phyloP scores from a whole-genome alignment of 1,140 invertebrate genomes.

The Acromyrmex heyeri region DNA sequence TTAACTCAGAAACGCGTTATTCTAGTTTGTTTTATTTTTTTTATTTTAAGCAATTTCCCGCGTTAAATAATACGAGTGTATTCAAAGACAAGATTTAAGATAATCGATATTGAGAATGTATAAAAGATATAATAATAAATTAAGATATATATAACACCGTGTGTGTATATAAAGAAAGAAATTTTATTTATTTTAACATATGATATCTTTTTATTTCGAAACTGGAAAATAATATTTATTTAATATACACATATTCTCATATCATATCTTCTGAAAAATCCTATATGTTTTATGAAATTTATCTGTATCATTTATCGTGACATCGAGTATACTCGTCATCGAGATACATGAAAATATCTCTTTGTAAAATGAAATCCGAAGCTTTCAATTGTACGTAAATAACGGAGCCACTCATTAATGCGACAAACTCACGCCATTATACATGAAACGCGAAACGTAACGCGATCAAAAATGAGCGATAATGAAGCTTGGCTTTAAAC shows the following conservation, averaged over 20 bases:
- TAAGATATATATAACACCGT: not conserved
- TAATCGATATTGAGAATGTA: not conserved
- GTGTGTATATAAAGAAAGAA: not conserved
- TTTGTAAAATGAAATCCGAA: slow-evolving; percentile 58
- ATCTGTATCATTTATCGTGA: slow-evolving; percentile 12
- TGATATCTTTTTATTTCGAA: not conserved
- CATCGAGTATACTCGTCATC: slow-evolving; percentile 16
- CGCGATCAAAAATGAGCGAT: slow-evolving; percentile 57
- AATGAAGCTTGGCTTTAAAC: slow-evolving; percentile 60
- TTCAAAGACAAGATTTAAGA: not conserved
- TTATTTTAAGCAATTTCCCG: not conserved
- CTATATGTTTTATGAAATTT: slow-evolving; percentile 36
- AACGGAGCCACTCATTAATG: slow-evolving; percentile 49
- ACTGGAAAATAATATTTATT: slow-evolving; percentile 1
- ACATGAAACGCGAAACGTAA: slow-evolving; percentile 39
- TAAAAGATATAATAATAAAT: not conserved
- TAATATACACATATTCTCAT: no score
- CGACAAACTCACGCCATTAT: slow-evolving; percentile 58
- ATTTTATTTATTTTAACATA: slow-evolving; percentile 11
- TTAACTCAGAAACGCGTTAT: not conserved
- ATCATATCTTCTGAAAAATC: not conserved
- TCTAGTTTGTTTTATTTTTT: not conserved
- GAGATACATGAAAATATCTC: slow-evolving; percentile 46
- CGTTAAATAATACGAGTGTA: not conserved
- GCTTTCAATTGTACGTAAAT: slow-evolving; percentile 58